A percentile compares a stretch with the other conserved stretches of the same genome.
phyloP scores from a whole-genome alignment of 2,797 vertebrate genomes.

The Hippoglossus hippoglossus region DNA sequence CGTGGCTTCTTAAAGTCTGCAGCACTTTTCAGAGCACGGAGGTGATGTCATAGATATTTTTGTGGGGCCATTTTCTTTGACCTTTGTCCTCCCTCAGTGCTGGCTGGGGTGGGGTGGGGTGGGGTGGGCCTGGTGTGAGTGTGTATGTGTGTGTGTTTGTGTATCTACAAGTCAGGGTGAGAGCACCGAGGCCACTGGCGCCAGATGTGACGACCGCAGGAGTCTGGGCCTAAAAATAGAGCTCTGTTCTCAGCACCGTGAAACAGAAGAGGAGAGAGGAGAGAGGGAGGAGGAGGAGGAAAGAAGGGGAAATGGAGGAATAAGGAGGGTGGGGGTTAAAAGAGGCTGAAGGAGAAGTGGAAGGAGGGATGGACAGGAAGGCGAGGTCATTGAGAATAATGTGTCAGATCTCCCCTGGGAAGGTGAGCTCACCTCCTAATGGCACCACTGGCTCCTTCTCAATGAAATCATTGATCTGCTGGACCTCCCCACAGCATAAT shows the following conservation, averaged over 20 bases:
- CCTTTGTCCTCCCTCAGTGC: conserved; percentile 72
- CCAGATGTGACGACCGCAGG: conserved; percentile 88
- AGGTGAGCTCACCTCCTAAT: conserved; percentile 86
- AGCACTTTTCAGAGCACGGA: conserved; percentile 44
- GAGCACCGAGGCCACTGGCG: conserved; percentile 81
- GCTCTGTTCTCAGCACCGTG: conserved; percentile 82
- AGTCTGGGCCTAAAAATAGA: conserved; percentile 86
- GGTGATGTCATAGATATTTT: conserved; percentile 79
- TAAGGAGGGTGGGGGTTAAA: conserved; percentile 32
- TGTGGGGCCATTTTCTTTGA: conserved; percentile 67
- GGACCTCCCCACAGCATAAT: conserved; percentile 66
- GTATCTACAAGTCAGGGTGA: conserved; percentile 74
- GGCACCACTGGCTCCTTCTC: conserved; percentile 81
- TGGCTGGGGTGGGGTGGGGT: conserved; percentile 60
- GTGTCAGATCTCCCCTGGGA: conserved; percentile 71
- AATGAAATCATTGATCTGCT: conserved; percentile 85
- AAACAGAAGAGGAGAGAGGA: conserved; percentile 65
- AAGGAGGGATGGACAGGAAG: conserved; percentile 55
- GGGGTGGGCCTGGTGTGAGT: conserved; percentile 36
- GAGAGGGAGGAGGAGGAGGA: conserved; percentile 12
- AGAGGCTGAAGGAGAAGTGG: conserved; percentile 39
- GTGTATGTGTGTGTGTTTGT: conserved; percentile 56
- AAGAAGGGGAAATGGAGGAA: conserved; percentile 30
- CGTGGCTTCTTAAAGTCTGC: conserved; percentile 38
- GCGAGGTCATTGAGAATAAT: conserved; percentile 78